A percentile compares a stretch with the other conserved stretches of the same genome.
Evolutionary conservation across 2,797 vertebrate genomes (phyloP).

Genomic region (Hoplostethus atlanticus): DNA sequence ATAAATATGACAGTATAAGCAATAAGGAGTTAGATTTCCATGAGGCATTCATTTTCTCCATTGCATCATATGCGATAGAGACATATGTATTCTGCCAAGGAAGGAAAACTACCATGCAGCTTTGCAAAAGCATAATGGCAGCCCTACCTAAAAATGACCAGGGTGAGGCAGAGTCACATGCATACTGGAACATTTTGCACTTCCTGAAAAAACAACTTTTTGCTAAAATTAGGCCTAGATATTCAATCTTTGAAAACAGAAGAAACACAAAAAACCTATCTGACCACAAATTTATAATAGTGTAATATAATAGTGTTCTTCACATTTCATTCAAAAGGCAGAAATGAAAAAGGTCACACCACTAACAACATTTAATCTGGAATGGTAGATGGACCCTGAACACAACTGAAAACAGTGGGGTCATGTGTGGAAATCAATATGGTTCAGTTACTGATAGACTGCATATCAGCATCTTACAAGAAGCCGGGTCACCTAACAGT

Average conservation of each 20-base stretch:
- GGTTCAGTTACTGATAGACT: not conserved
- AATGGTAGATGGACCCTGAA: not conserved
- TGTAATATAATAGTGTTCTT: slow-evolving; percentile 2
- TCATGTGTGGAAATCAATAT: not conserved
- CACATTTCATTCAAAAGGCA: not conserved
- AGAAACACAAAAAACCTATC: not conserved
- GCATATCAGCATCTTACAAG: not conserved
- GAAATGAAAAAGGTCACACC: not conserved
- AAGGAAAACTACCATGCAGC: not conserved
- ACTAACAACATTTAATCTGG: slow-evolving; percentile 8
- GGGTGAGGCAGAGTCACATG: slow-evolving; percentile 14
- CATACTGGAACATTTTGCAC: not conserved
- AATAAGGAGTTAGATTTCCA: not conserved
- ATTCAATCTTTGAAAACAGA: not conserved
- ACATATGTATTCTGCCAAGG: not conserved
- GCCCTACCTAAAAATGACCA: slow-evolving; percentile 1
- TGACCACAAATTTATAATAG: not conserved
- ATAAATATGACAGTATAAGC: not conserved
- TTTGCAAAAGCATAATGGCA: not conserved
- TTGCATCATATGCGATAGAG: too few relatives aligned
- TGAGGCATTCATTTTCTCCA: not conserved
- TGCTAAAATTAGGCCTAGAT: not conserved
- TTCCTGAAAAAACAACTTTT: not conserved
- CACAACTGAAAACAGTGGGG: not conserved
- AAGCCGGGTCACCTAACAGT: not conserved